Base-by-base conservation (phyloP, 2,113 vertebrate species). In the Toxotes jaculatrix region DNA sequence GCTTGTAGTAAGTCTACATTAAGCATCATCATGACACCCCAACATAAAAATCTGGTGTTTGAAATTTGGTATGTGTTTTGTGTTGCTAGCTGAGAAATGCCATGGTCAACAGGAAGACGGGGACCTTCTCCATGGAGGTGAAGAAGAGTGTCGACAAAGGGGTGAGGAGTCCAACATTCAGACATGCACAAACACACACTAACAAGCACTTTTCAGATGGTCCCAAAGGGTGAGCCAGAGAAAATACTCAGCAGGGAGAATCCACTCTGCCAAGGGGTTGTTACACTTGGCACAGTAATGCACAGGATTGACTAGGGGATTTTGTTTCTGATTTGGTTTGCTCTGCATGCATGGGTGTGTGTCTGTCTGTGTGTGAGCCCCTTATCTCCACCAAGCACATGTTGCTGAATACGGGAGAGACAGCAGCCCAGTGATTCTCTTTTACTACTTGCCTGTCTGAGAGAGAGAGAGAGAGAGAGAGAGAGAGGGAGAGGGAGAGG, bases 61-160 rank as follows among this genome's bases (percentile, higher is more conserved):
- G 19, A 72, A 21, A 51, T 56, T 34, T 57, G 14, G 0, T 65
- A 1, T 61, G 56, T 74, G 3, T 19, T 88, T 74, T 87, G 53
- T 81, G 60, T 70, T 56, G 62, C 49, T 40, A 99, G 98, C 94
- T 99, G 77, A 95, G 98, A 89, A 99, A 99, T 31, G 98, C 97
- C 79, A 99, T 99, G 98, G 98, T 99, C 91, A 99, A 99, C 93
- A 94, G 97, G 79, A 98, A 98, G 95, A 99, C 97, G 0, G 98
- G 98, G 66, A 97, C 95, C 80, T 99, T 99, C 89, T 97, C 98
- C 42, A 99, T 99, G 97, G 98, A 98, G 88, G 98, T 99, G 89
- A 99, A 98, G 93, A 99, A 99, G 94, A 98, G 97, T 49, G 96
- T 99, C 78, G 98, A 99, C 92, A 99, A 99, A 96, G 98, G 98